phyloP scores from a whole-genome alignment of 2,113 vertebrate genomes.

The Azemiops feae region DNA sequence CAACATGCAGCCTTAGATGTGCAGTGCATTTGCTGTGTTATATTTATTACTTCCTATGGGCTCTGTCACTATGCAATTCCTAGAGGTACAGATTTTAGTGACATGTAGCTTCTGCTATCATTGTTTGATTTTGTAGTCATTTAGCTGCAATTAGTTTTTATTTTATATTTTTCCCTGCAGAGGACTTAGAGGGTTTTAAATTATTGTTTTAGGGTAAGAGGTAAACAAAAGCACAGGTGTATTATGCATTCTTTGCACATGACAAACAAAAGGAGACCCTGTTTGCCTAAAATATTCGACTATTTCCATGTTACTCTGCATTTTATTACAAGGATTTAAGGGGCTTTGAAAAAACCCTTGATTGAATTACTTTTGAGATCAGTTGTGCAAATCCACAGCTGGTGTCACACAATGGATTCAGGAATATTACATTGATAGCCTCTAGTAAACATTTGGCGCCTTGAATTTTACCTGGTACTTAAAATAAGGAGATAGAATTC shows the following conservation, averaged over 20 bases:
- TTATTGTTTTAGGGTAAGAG: conserved; percentile 27
- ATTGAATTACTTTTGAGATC: conserved; percentile 64
- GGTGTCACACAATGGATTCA: conserved; percentile 15
- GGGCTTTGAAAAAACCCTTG: conserved; percentile 55
- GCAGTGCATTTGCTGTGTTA: not conserved
- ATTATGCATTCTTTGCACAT: conserved; percentile 51
- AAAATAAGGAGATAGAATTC: not conserved
- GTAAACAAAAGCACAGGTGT: conserved; percentile 60
- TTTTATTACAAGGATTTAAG: conserved; percentile 63
- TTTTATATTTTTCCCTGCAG: conserved; percentile 40
- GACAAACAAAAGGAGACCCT: conserved; percentile 42
- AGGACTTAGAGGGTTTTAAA: not conserved
- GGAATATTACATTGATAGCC: fast-evolving
- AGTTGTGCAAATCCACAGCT: conserved; percentile 59
- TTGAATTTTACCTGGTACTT: fast-evolving
- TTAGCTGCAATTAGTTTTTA: conserved; percentile 12
- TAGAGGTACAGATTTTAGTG: conserved; percentile 46
- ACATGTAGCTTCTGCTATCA: conserved; percentile 56
- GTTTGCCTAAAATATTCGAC: conserved; percentile 49
- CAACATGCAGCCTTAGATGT: not conserved
- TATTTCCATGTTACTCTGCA: conserved; percentile 53
- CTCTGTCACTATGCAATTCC: not conserved
- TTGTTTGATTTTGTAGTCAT: conserved; percentile 21
- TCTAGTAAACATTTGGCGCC: not conserved
- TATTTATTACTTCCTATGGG: not conserved